These are phyloP conservation scores for Solenodon paradoxus DNA, from an alignment of 2,113 vertebrate genomes.

Conservation along the genomic window DNA sequence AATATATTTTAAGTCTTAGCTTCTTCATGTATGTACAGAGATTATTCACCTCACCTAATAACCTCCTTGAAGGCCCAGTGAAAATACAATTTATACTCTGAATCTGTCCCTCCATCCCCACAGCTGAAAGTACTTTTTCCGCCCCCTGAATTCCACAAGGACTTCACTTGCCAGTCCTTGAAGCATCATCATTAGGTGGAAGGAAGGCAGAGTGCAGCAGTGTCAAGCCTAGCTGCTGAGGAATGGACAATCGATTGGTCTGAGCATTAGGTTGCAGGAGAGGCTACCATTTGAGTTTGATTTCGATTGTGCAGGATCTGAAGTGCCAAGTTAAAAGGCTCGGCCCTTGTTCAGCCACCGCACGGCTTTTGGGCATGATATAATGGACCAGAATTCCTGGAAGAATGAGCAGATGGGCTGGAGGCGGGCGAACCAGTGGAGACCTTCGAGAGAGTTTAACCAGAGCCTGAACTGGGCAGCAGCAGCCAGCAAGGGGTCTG, in stretches of 20 bases:
- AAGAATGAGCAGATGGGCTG: neutral
- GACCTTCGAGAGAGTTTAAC: neutral
- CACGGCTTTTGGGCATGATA: neutral
- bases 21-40: slow-evolving; percentile 2
- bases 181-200: neutral
- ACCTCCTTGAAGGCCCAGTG: neutral
- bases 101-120: neutral
- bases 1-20: neutral
- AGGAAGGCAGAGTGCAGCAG: neutral
- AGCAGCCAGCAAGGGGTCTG: neutral
- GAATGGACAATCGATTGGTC: neutral
- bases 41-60: neutral
- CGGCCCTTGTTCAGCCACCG: neutral
- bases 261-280: neutral
- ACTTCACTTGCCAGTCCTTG: neutral
- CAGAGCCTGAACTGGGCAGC: neutral
- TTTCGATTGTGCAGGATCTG: too few relatives aligned
- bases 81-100: neutral
- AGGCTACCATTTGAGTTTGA: neutral
- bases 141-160: neutral
- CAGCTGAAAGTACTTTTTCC: neutral
- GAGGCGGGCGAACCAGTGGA: neutral
- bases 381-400: neutral
- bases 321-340: neutral
- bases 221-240: neutral